A percentile compares a stretch with the other conserved stretches of the same genome.
These are phyloP conservation scores for Eucera pruinosa DNA, from an alignment of 2,888 invertebrate species.

Conservation along the genomic window DNA sequence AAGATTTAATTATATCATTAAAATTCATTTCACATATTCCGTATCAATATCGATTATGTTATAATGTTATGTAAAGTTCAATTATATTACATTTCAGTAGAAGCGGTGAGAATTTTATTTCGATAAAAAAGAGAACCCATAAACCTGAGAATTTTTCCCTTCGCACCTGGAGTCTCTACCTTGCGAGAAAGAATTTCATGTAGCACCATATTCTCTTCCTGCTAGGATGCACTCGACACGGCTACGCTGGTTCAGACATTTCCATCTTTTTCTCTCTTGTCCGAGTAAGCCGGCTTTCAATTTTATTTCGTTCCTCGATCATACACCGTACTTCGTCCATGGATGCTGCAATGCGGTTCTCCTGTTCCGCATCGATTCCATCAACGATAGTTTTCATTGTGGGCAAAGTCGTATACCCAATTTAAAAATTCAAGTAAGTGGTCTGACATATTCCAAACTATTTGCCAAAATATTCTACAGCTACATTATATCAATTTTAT, in stretches of 20 bases:
- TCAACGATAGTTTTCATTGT: conserved; percentile 21
- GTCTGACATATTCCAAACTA: too few relatives aligned
- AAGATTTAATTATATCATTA: too few relatives aligned
- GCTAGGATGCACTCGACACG: conserved; percentile 63
- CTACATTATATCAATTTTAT: too few relatives aligned
- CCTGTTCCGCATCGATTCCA: conserved; percentile 42
- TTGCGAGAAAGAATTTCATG: conserved; percentile 30
- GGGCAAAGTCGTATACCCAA: conserved; percentile 11
- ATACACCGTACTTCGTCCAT: conserved; percentile 48
- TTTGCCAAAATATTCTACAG: too few relatives aligned
- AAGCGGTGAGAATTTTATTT: not conserved
- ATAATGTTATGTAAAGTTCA: too few relatives aligned
- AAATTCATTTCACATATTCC: too few relatives aligned
- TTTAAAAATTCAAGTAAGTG: not conserved
- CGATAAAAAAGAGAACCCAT: not conserved
- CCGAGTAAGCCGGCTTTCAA: conserved; percentile 57
- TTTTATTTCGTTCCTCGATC: conserved; percentile 67
- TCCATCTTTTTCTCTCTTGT: conserved; percentile 56
- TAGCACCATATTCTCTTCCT: conserved; percentile 45
- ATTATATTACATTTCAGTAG: too few relatives aligned
- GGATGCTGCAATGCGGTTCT: conserved; percentile 61
- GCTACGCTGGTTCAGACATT: conserved; percentile 65
- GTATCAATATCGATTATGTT: too few relatives aligned
- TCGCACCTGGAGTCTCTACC: conserved; percentile 28
- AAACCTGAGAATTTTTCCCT: conserved; percentile 30